phyloP scores from a whole-genome alignment of 2,113 vertebrate genomes.

The Tricholaema leucomelas region DNA sequence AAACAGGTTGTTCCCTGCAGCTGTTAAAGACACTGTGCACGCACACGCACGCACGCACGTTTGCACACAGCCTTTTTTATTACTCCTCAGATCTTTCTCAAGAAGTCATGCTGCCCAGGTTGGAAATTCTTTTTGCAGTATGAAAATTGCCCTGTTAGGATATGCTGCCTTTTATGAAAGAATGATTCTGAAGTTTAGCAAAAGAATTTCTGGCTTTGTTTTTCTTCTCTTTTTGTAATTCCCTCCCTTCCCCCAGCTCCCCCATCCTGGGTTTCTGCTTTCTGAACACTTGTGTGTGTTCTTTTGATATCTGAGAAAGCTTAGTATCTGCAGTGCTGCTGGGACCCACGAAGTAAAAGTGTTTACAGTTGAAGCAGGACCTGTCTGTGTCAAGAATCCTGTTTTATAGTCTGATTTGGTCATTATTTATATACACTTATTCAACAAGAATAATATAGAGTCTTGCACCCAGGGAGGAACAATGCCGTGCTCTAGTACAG shows the following conservation, averaged over 20 bases:
- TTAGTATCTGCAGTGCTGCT: background rate
- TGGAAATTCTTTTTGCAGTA: conserved; percentile 45
- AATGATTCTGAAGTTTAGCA: conserved; percentile 13
- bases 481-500: too few species aligned
- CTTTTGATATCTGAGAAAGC: background rate
- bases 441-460: too few species aligned
- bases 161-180: conserved; percentile 8
- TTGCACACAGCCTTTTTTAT: conserved; percentile 26
- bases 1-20: conserved; percentile 56
- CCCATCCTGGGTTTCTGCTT: background rate
- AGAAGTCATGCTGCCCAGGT: conserved; percentile 7
- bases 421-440: background rate
- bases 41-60: background rate
- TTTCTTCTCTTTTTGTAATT: background rate
- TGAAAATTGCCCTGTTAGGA: background rate
- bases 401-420: background rate
- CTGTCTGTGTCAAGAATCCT: fast-evolving
- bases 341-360: background rate
- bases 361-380: background rate
- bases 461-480: too few species aligned
- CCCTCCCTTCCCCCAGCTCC: too few species aligned
- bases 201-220: background rate
- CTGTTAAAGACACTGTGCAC: background rate
- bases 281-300: background rate
- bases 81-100: conserved; percentile 32